A percentile compares a stretch with the other conserved stretches of the same genome.
phyloP scores from a whole-genome alignment of 1,140 invertebrate species.

The Belonocnema kinseyi region DNA sequence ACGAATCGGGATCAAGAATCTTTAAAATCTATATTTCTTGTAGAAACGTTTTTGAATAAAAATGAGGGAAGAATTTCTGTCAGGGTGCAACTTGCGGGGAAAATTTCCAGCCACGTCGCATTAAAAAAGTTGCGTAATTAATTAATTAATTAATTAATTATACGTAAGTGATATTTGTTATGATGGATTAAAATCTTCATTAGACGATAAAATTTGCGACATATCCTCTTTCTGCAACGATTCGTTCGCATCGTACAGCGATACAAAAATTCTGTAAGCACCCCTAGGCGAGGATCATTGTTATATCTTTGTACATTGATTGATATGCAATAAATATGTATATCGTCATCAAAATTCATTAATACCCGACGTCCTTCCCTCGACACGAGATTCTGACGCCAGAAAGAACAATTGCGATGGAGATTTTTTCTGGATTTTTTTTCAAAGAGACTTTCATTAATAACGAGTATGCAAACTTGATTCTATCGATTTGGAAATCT shows the following conservation, averaged over 20 bases:
- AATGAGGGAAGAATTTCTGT: no score
- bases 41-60: no score
- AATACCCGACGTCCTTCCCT: background rate
- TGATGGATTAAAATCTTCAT: constrained; percentile 11
- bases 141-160: constrained; percentile 15
- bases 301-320: constrained; percentile 64
- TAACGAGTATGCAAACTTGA: constrained; percentile 8
- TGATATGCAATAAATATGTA: constrained; percentile 63
- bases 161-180: constrained; percentile 14
- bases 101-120: no score
- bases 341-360: constrained; percentile 38
- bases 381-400: no score
- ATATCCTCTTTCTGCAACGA: constrained; percentile 45
- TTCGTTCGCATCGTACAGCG: constrained; percentile 34
- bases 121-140: background rate
- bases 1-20: no score
- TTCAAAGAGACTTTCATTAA: background rate
- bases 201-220: constrained; percentile 45
- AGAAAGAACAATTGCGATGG: background rate
- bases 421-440: background rate
- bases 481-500: background rate
- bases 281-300: constrained; percentile 56
- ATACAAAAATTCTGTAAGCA: constrained; percentile 39
- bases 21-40: no score
- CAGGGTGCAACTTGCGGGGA: no score